These are phyloP conservation scores for Passer montanus DNA, from an alignment of 2,113 vertebrate genomes.

Conservation along the genomic window DNA sequence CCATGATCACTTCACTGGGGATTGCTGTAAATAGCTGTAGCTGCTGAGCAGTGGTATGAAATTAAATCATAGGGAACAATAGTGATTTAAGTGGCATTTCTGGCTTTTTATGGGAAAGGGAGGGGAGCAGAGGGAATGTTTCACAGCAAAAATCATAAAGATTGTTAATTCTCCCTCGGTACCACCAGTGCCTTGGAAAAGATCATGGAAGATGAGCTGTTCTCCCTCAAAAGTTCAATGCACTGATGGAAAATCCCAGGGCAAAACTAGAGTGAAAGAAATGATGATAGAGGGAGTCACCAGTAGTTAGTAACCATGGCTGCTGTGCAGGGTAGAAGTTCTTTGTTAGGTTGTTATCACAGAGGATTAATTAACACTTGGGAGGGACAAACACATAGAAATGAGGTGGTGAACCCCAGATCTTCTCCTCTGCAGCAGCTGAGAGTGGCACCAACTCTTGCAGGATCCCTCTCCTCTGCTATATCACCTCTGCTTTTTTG, in stretches of 20 bases:
- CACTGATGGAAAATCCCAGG: neutral
- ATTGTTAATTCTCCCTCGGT: neutral
- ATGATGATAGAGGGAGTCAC: neutral
- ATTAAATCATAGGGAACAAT: slow-evolving; percentile 47
- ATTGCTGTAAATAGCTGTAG: slow-evolving; percentile 52
- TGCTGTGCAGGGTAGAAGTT: neutral
- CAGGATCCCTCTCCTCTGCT: neutral
- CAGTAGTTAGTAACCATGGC: neutral
- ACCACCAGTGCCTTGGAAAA: neutral
- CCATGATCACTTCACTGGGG: neutral
- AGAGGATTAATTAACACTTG: neutral
- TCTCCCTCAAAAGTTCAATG: neutral
- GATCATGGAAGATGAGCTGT: neutral
- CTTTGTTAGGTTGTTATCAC: neutral
- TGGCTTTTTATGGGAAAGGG: slow-evolving; percentile 25
- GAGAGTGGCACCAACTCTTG: neutral
- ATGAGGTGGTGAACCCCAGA: neutral
- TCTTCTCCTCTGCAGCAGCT: neutral
- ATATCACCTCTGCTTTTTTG: neutral
- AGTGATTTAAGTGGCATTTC: slow-evolving; percentile 36
- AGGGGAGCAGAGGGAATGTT: neutral
- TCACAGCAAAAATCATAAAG: neutral
- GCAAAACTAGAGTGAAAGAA: neutral
- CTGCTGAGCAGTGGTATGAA: slow-evolving; percentile 15
- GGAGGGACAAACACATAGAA: neutral